A percentile compares a stretch with the other conserved stretches of the same genome.
phyloP scores from a whole-genome alignment of 2,888 invertebrate species.

The Trichopria drosophilae region DNA sequence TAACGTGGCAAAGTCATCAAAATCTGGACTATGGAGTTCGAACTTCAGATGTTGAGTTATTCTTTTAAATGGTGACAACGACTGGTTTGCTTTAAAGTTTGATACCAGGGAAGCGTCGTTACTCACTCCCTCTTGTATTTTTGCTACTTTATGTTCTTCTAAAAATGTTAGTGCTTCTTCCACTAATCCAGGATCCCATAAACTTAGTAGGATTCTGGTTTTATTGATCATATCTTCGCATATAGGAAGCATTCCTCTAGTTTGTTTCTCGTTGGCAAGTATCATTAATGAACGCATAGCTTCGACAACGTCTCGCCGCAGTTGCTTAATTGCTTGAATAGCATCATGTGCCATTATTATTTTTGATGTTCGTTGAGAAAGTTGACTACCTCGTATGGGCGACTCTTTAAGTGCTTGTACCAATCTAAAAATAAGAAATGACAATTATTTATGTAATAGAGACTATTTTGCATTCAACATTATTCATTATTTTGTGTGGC shows the following conservation, averaged over 20 bases:
- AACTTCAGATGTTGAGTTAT: conserved; percentile 78
- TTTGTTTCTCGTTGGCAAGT: conserved; percentile 74
- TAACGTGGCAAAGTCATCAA: conserved; percentile 72
- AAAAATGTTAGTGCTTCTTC: conserved; percentile 84
- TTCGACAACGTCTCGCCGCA: conserved; percentile 75
- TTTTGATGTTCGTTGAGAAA: conserved; percentile 73
- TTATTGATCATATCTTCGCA: conserved; percentile 79
- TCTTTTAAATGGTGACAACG: conserved; percentile 73
- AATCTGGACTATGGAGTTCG: conserved; percentile 73
- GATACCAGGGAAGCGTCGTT: conserved; percentile 44
- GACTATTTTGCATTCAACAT: no score
- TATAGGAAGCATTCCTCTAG: conserved; percentile 73
- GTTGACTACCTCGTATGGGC: conserved; percentile 63
- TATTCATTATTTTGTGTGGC: no score
- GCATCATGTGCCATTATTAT: conserved; percentile 82
- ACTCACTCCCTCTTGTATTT: conserved; percentile 47
- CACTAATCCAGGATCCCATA: conserved; percentile 84
- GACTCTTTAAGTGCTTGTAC: conserved; percentile 81
- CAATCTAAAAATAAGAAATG: conserved; percentile 60
- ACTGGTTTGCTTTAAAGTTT: conserved; percentile 56
- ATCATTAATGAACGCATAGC: conserved; percentile 76
- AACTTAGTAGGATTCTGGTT: conserved; percentile 75
- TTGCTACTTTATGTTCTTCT: conserved; percentile 71
- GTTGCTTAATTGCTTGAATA: conserved; percentile 75
- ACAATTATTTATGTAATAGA: no score